Evolutionary conservation across 2,888 invertebrate genomes (phyloP).

Genomic region (Eupithecia subfuscata): DNA sequence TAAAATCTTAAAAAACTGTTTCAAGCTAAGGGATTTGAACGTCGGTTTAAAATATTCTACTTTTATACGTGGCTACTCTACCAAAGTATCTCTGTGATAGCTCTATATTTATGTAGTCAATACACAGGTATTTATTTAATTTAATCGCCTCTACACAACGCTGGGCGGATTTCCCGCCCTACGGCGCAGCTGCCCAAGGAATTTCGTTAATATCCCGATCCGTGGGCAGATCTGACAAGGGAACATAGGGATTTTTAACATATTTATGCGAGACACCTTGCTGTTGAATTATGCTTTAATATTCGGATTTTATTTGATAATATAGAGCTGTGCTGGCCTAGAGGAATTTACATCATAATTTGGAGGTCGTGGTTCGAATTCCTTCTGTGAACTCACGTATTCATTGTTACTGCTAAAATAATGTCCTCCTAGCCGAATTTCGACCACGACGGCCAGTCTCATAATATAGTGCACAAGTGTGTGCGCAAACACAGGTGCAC

Average conservation of each 20-base stretch:
- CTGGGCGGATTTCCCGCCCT: conserved; percentile 17
- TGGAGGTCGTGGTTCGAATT: neutral
- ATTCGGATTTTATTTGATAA: conserved; percentile 26
- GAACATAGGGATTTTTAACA: conserved; percentile 48
- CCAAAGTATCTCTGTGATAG: neutral
- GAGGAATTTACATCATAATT: neutral
- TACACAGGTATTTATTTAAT: neutral
- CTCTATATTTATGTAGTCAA: neutral
- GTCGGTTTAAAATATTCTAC: no score
- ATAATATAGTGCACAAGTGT: no score
- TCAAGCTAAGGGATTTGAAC: no score
- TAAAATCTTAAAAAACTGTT: no score
- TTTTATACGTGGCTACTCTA: neutral
- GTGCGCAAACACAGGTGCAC: no score
- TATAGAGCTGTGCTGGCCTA: neutral
- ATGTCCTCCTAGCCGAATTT: no score
- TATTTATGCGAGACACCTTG: conserved; percentile 42
- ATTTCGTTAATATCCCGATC: conserved; percentile 48
- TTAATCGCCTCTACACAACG: neutral
- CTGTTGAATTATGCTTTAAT: conserved; percentile 44
- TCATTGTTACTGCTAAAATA: neutral
- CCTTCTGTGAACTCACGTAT: neutral
- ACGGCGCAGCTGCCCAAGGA: conserved; percentile 36
- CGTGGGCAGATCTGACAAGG: conserved; percentile 44
- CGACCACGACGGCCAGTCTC: no score